A percentile compares a stretch with the other conserved stretches of the same genome.
Evolutionary conservation across 2,888 invertebrate genomes (phyloP).

Genomic region (Microplitis manilae): DNA sequence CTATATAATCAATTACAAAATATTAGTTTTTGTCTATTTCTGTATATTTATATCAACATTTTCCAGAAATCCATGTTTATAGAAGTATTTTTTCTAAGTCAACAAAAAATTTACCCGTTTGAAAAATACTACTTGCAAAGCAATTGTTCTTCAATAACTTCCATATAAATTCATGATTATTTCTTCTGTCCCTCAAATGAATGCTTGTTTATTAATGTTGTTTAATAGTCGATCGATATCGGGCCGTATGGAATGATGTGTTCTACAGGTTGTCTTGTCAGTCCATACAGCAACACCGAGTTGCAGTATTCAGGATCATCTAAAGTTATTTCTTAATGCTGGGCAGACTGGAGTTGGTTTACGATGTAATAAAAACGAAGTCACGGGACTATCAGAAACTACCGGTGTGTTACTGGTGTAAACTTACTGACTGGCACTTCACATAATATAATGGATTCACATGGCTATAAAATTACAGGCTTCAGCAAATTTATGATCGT

Average conservation of each 20-base stretch:
- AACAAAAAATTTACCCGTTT: too few species aligned
- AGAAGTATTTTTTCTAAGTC: too few species aligned
- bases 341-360: conserved; percentile 62
- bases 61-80: too few species aligned
- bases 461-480: conserved; percentile 69
- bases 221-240: conserved; percentile 4
- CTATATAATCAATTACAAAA: too few species aligned
- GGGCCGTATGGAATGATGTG: neutral
- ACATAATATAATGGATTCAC: conserved; percentile 68
- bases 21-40: too few species aligned
- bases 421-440: conserved; percentile 63
- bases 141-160: too few species aligned
- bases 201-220: conserved; percentile 10
- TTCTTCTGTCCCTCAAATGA: neutral
- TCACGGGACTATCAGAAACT: conserved; percentile 55
- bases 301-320: conserved; percentile 52
- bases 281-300: conserved; percentile 23
- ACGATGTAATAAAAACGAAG: conserved; percentile 69
- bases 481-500: conserved; percentile 66
- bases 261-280: conserved; percentile 26
- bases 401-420: conserved; percentile 53
- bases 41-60: too few species aligned
- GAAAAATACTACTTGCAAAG: too few species aligned
- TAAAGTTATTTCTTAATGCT: conserved; percentile 66
- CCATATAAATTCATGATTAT: neutral